Evolutionary conservation across 2,888 invertebrate species (phyloP).

Genomic region (Trissolcus brochymenae): DNA sequence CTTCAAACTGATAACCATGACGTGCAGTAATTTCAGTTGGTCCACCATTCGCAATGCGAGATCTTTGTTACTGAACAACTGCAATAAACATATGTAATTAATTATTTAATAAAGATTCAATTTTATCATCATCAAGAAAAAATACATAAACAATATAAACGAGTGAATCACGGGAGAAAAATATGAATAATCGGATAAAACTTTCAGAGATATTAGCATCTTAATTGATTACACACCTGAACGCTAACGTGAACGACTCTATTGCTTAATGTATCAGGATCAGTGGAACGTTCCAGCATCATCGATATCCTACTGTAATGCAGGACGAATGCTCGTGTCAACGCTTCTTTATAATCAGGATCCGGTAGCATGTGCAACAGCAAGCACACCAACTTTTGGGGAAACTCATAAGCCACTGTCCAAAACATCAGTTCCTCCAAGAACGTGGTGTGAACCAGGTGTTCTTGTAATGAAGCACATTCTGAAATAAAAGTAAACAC

Average conservation of each 20-base stretch:
- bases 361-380: conserved; percentile 96
- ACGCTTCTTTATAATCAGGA: conserved; percentile 94
- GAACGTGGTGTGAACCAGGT: conserved; percentile 88
- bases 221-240: conserved; percentile 70
- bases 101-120: background rate
- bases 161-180: no score
- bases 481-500: conserved; percentile 71
- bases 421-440: conserved; percentile 98
- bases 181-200: no score
- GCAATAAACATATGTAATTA: conserved; percentile 61
- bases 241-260: conserved; percentile 98
- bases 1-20: conserved; percentile 93
- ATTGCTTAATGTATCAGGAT: conserved; percentile 95
- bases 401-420: conserved; percentile 98
- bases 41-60: conserved; percentile 94
- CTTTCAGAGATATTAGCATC: no score
- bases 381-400: conserved; percentile 96
- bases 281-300: conserved; percentile 89
- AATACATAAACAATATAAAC: no score
- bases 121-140: background rate
- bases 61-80: conserved; percentile 95
- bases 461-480: conserved; percentile 87
- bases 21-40: conserved; percentile 91
- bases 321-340: conserved; percentile 95
- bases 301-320: conserved; percentile 97